Percentiles rank a stretch among this genome's conserved stretches.
Evolutionary conservation across 2,797 vertebrate genomes (phyloP).

Genomic region (Merluccius polli): DNA sequence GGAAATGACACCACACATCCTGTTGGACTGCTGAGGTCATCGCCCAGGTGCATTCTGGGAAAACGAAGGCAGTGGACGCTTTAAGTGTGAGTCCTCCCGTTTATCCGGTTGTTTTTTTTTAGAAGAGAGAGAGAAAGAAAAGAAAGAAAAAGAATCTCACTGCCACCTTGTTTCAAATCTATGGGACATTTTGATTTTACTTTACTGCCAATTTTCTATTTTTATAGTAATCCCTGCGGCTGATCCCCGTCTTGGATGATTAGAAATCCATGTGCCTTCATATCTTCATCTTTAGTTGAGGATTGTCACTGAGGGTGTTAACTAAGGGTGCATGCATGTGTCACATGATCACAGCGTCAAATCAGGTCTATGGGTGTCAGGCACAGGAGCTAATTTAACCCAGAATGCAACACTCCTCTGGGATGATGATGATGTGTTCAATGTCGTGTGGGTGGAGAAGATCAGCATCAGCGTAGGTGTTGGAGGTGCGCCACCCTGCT

Average conservation of each 20-base stretch:
- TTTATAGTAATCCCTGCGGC: conserved; percentile 39
- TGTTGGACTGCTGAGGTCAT: neutral
- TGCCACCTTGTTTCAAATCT: conserved; percentile 37
- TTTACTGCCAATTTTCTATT: conserved; percentile 53
- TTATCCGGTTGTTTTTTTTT: no score
- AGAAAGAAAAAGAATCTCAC: no score
- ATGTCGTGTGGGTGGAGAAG: neutral
- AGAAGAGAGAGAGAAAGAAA: no score
- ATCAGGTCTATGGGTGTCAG: neutral
- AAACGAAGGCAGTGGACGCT: no score
- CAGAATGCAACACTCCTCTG: no score
- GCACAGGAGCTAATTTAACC: no score
- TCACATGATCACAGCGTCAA: neutral
- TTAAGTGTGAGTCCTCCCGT: conserved; percentile 15
- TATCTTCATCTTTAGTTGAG: conserved; percentile 50
- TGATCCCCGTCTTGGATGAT: conserved; percentile 24
- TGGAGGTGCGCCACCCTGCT: neutral
- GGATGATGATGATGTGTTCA: neutral
- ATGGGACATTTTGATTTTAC: conserved; percentile 35
- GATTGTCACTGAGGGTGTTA: conserved; percentile 53
- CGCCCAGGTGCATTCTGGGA: conserved; percentile 20
- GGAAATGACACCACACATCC: neutral
- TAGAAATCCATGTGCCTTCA: conserved; percentile 68
- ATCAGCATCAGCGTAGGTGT: neutral
- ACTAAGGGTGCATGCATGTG: conserved; percentile 12